Percentiles rank a stretch among this genome's conserved stretches.
These are phyloP conservation scores for Siniperca scherzeri DNA, from an alignment of 2,797 vertebrate genomes.

Conservation along the genomic window DNA sequence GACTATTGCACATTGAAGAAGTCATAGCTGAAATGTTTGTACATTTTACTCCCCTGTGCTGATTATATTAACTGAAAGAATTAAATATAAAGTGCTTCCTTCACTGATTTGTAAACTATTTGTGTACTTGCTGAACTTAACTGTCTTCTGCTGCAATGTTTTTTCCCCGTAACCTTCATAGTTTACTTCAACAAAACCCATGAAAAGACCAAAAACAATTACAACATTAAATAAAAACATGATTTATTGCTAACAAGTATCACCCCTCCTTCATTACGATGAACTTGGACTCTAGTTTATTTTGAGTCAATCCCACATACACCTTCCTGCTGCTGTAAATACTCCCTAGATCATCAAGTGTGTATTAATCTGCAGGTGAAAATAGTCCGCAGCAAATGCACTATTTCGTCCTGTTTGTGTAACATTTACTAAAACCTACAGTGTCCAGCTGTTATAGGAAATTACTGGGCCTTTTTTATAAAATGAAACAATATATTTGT, in stretches of 20 bases:
- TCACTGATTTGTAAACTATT: neutral
- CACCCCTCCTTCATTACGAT: neutral
- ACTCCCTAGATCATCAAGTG: neutral
- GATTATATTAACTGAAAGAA: neutral
- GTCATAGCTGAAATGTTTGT: neutral
- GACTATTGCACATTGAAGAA: neutral
- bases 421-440: neutral
- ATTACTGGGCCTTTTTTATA: neutral
- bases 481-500: neutral
- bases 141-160: neutral
- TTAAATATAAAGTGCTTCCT: neutral
- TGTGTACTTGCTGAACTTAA: neutral
- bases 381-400: neutral
- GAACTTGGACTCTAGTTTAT: neutral
- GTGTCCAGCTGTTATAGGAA: neutral
- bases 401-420: too few relatives aligned
- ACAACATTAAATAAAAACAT: neutral
- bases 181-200: neutral
- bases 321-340: neutral
- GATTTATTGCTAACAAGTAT: neutral
- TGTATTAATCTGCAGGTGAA: conserved; percentile 2
- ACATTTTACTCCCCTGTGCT: neutral
- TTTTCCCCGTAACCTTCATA: neutral
- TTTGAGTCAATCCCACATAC: neutral
- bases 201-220: neutral